Evolutionary conservation across 2,113 vertebrate species (phyloP), one percentile per base, ranked within the genome.

Genomic region (Hucho hucho): DNA sequence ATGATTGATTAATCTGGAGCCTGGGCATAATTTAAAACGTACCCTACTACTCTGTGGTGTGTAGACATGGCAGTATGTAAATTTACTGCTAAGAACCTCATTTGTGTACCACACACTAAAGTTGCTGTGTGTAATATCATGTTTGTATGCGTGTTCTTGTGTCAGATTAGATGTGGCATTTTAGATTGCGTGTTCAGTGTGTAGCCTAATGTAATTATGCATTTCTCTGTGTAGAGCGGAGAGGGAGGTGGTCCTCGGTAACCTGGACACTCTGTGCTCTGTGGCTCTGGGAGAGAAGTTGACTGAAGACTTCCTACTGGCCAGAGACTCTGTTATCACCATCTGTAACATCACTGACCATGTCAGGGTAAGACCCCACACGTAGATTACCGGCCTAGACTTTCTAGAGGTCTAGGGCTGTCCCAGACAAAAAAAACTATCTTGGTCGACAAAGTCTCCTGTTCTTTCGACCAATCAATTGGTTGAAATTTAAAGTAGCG

Each of bases 161-260:
- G n/a, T 16, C 16, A 18, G 49, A 53, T 53, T 14, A 53, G 47
- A 53, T 53, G 16, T 53, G 16, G 49, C 49, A 53, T 53, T 53
- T 43, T 43, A 53, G 58, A 1, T 61, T n/a, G n/a, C n/a, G n/a
- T 16, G 22, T 63, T 9, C 25, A 3, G 5, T 37, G n/a, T n/a
- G 65, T 67, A n/a, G n/a, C 9, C 18, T 61, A 22, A 61, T 61
- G 18, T 18, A 53, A 22, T 22, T 61, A 9, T 24, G 6, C 11
- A 4, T n/a, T 18, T 29, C 25, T 63, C 0, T 61, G n/a, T 53
- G 80, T 43, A 99, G 98, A 78, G 94, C 94, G 58, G 95, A 98
- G 74, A 93, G 95, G 72, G 96, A 98, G 86, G 96, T 98, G 72
- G 92, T 97, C 59, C 94, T 96, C 3, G 95, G 97, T 90, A 99